Evolutionary conservation across 2,888 invertebrate genomes (phyloP).

Genomic region (Phortica magna): DNA sequence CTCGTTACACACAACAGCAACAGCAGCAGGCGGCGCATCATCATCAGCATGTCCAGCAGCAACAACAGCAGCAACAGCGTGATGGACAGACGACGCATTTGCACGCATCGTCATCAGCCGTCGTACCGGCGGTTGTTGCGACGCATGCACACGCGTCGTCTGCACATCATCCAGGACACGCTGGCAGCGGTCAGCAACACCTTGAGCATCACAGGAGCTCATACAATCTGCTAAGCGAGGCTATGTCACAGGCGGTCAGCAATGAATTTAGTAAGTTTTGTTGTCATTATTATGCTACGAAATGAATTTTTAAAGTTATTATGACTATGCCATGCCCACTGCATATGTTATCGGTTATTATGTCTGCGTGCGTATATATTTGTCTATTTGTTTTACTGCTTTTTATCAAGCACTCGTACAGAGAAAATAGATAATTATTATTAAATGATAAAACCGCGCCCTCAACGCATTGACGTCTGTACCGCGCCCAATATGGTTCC

Average conservation of each 20-base stretch:
- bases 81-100: constrained; percentile 35
- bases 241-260: constrained; percentile 81
- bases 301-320: too few species aligned
- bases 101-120: constrained; percentile 41
- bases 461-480: not conserved
- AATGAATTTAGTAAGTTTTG: constrained; percentile 80
- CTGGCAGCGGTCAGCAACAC: constrained; percentile 44
- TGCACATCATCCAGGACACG: constrained; percentile 45
- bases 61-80: constrained; percentile 50
- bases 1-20: constrained; percentile 46
- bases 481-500: not conserved
- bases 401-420: not conserved
- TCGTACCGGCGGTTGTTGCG: constrained; percentile 38
- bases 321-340: not conserved
- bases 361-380: too few species aligned
- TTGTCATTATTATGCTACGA: constrained; percentile 27
- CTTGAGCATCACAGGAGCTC: constrained; percentile 73
- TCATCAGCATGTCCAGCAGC: constrained; percentile 50
- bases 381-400: too few species aligned
- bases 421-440: not conserved
- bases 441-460: not conserved
- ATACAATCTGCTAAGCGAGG: constrained; percentile 80
- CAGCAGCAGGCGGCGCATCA: constrained; percentile 56
- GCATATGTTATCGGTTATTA: too few species aligned
- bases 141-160: constrained; percentile 35